phyloP scores from a whole-genome alignment of 2,888 invertebrate species.

The Tupiocoris notatus region DNA sequence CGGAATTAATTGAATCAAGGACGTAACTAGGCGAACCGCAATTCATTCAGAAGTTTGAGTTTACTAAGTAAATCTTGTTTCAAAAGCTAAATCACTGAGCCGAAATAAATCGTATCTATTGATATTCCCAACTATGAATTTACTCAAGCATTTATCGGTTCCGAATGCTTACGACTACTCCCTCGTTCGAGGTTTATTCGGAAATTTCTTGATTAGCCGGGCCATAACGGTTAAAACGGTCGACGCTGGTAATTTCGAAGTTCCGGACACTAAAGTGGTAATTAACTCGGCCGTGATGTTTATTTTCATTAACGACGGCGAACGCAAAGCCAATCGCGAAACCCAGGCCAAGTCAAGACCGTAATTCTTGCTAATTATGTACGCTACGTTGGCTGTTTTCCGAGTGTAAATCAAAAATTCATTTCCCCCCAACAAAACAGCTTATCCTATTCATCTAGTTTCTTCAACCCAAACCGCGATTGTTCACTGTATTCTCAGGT shows the following conservation, averaged over 20 bases:
- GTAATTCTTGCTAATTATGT: background rate
- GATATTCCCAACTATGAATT: too few relatives aligned
- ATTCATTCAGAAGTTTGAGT: too few relatives aligned
- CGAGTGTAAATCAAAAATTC: background rate
- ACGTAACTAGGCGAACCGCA: too few relatives aligned
- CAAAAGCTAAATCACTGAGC: too few relatives aligned
- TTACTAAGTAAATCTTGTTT: too few relatives aligned
- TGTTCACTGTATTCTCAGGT: too few relatives aligned
- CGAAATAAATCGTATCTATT: too few relatives aligned
- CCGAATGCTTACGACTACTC: too few relatives aligned
- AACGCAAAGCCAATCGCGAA: background rate
- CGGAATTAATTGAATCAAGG: too few relatives aligned
- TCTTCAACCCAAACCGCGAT: too few relatives aligned
- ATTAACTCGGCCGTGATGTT: background rate
- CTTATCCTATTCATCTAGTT: too few relatives aligned
- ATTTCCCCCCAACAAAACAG: background rate
- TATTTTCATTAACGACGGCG: background rate
- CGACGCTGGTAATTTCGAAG: background rate
- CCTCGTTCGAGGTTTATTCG: background rate
- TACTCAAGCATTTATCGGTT: background rate
- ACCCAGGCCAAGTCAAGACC: background rate
- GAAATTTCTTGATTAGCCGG: background rate
- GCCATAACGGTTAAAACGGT: background rate
- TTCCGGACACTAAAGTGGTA: background rate
- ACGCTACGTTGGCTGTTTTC: background rate